phyloP scores from a whole-genome alignment of 2,888 invertebrate species.

The Lymantria monacha region DNA sequence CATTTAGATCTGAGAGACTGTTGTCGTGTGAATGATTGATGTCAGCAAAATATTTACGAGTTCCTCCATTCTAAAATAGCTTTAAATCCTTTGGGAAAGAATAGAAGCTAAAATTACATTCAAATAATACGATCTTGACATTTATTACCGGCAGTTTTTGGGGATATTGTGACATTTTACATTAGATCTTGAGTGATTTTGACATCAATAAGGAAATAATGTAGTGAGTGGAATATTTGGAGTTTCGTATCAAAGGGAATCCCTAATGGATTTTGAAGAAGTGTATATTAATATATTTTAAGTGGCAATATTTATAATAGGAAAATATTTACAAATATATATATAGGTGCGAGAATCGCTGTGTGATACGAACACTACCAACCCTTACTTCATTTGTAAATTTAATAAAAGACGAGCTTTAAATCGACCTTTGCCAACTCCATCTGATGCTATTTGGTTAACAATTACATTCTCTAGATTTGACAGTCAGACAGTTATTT shows the following conservation, averaged over 20 bases:
- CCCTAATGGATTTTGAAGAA: background rate
- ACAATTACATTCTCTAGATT: too few species aligned
- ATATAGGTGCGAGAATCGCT: too few species aligned
- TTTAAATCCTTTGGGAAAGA: constrained; percentile 29
- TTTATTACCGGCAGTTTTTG: constrained; percentile 30
- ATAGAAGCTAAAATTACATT: constrained; percentile 25
- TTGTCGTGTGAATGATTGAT: constrained; percentile 41
- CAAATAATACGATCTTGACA: constrained; percentile 33
- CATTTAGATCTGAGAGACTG: constrained; percentile 8
- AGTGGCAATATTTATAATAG: too few species aligned
- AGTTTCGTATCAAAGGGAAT: background rate
- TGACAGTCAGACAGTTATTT: too few species aligned
- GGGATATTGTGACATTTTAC: constrained; percentile 19
- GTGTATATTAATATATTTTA: too few species aligned
- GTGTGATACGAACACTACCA: too few species aligned
- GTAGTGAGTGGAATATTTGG: background rate
- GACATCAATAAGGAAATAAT: background rate
- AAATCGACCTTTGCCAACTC: too few species aligned
- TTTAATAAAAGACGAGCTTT: too few species aligned
- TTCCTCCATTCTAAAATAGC: constrained; percentile 20
- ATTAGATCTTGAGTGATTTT: constrained; percentile 21
- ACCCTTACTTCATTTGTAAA: too few species aligned
- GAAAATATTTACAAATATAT: too few species aligned
- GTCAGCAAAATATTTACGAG: constrained; percentile 41
- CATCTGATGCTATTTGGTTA: too few species aligned